Percentiles rank a stretch among this genome's conserved stretches.
These are phyloP conservation scores for Clostera curtula DNA, from an alignment of 2,888 invertebrate species.

Conservation along the genomic window DNA sequence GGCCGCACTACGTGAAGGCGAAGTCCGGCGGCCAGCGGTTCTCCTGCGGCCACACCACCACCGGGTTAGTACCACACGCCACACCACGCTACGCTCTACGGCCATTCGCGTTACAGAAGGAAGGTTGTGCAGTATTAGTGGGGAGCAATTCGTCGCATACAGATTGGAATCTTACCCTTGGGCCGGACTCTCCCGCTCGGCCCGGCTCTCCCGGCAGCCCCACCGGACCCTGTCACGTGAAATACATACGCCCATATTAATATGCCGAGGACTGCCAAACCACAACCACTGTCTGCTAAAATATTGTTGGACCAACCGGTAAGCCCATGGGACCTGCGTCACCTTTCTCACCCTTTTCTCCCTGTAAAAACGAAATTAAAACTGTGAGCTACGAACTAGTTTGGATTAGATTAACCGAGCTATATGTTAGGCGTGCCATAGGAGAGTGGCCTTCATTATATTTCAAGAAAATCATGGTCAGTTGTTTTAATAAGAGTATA, in stretches of 20 bases:
- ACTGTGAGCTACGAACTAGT: not conserved
- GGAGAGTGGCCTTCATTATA: too few relatives aligned
- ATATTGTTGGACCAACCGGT: conserved; percentile 81
- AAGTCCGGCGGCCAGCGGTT: conserved; percentile 67
- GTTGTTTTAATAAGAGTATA: too few relatives aligned
- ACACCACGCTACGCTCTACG: conserved; percentile 4
- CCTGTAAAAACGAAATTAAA: conserved; percentile 72
- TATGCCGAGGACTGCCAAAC: not conserved
- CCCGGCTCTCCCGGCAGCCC: conserved; percentile 86
- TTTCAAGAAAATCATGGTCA: too few relatives aligned
- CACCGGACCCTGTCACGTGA: conserved; percentile 81
- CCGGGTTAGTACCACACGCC: conserved; percentile 38
- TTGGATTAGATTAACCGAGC: not conserved
- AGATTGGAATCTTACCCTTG: conserved; percentile 85
- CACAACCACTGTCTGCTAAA: not conserved
- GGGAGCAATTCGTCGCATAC: too few relatives aligned
- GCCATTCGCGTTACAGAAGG: conserved; percentile 3
- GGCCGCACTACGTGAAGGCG: conserved; percentile 58
- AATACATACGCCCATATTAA: not conserved
- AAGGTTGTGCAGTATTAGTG: not conserved
- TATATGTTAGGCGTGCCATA: not conserved
- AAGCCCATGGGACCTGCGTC: conserved; percentile 96
- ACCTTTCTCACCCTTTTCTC: conserved; percentile 86
- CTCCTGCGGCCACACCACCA: conserved; percentile 49
- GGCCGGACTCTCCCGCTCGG: conserved; percentile 83